Evolutionary conservation across 2,113 vertebrate genomes (phyloP).

Genomic region (Macroglossus sobrinus): DNA sequence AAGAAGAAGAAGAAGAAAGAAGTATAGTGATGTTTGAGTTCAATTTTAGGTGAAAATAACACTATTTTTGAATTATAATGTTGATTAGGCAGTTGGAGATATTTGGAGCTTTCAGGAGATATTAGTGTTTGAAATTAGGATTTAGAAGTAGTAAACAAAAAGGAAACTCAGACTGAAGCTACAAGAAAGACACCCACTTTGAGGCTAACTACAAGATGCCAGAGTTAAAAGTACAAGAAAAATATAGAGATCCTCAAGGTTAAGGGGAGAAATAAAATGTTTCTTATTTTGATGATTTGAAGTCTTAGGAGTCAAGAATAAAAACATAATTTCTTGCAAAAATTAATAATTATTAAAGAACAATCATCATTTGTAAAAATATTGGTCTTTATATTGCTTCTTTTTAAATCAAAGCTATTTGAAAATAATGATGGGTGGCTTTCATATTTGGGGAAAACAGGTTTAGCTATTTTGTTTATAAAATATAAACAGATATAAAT

Average conservation of each 20-base stretch:
- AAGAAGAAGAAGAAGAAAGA: neutral
- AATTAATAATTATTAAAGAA: constrained; percentile 4
- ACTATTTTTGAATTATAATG: neutral
- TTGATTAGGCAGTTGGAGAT: neutral
- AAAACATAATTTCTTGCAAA: neutral
- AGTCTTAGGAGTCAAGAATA: neutral
- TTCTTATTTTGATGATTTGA: neutral
- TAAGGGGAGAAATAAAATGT: neutral
- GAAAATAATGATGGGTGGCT: neutral
- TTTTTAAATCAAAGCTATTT: neutral
- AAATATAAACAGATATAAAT: neutral
- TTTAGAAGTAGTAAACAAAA: neutral
- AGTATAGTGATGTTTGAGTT: neutral
- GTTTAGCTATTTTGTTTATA: neutral
- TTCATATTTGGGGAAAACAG: neutral
- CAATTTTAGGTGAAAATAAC: neutral
- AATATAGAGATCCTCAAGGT: neutral
- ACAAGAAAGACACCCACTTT: neutral
- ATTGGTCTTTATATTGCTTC: neutral
- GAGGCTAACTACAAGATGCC: neutral
- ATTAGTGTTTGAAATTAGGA: neutral
- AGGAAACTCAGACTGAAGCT: neutral
- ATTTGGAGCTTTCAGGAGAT: neutral
- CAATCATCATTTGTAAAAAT: neutral
- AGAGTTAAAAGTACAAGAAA: neutral